These are phyloP conservation scores for Pteria penguin DNA, from an alignment of 2,888 invertebrate species.

Conservation along the genomic window DNA sequence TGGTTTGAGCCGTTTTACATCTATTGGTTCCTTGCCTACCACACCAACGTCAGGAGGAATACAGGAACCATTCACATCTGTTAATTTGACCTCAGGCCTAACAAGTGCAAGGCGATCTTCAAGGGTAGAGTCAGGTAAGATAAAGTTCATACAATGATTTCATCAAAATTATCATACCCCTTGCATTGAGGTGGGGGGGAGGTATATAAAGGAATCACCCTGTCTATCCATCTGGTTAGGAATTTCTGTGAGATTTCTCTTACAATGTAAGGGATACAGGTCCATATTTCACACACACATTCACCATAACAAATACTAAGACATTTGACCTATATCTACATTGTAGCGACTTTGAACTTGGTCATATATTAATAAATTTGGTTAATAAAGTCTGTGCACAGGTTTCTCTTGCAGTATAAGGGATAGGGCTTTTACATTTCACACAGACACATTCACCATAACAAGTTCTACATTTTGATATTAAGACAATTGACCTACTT, in stretches of 20 bases:
- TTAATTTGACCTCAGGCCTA: slow-evolving; percentile 84
- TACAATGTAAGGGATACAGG: background rate
- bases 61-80: slow-evolving; percentile 83
- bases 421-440: no score
- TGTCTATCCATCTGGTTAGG: background rate
- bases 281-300: background rate
- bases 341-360: no score
- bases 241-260: background rate
- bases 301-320: background rate
- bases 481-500: no score
- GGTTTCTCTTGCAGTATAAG: no score
- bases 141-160: no score
- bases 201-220: no score
- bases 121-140: slow-evolving; percentile 57
- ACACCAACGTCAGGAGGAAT: slow-evolving; percentile 51
- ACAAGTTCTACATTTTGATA: no score
- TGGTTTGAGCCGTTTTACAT: slow-evolving; percentile 69
- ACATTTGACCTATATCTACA: background rate
- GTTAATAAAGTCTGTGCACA: no score
- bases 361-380: no score
- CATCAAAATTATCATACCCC: no score
- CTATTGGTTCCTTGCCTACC: slow-evolving; percentile 50
- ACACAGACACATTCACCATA: no score
- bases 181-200: no score
- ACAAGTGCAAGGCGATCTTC: slow-evolving; percentile 58